Evolutionary conservation across 2,888 invertebrate genomes (phyloP), one percentile per base, ranked within the genome.

Genomic region (Lamellibrachia satsuma): DNA sequence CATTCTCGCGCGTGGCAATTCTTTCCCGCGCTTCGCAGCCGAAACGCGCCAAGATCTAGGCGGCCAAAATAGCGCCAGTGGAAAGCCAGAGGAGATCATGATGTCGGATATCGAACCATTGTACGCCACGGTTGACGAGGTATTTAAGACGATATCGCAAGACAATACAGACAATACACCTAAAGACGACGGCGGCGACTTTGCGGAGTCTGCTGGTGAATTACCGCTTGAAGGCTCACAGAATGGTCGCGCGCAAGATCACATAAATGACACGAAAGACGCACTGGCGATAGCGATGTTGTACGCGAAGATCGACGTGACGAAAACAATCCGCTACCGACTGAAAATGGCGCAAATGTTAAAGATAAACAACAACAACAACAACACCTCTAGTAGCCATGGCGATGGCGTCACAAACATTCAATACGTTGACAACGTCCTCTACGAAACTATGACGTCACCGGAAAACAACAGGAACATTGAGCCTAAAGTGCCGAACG

Each of bases 341-440:
- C 22, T 75, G 75, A 75, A 75, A 75, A 75, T 75, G 75, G 75
- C 75, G 75, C 75, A 75, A 75, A 75, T 75, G 22, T n/a, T 75
- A 11, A 75, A 15, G 15, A 75, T 11, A 6, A 22, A n/a, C 75
- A 75, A 75, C 75, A 75, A 0, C 15, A 75, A 22, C 15, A 75
- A 22, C 6, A 75, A 75, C 22, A 15, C 75, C 75, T 39, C 39
- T 39, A 75, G 15, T 75, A 6, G 22, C 15, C 15, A 75, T 22
- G 75, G 6, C 75, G 75, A 11, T 75, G 75, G 22, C 22, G 15
- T 75, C 75, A 75, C 75, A 22, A 22, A 11, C 22, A 75, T 75
- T 75, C 6, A 75, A 22, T 75, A 75, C 22, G 75, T 75, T 15
- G 75, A 75, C 75, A 75, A 75, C 75, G 75, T 22, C 2, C 75